Evolutionary conservation across 2,113 vertebrate species (phyloP).

Genomic region (Sigmodon hispidus): DNA sequence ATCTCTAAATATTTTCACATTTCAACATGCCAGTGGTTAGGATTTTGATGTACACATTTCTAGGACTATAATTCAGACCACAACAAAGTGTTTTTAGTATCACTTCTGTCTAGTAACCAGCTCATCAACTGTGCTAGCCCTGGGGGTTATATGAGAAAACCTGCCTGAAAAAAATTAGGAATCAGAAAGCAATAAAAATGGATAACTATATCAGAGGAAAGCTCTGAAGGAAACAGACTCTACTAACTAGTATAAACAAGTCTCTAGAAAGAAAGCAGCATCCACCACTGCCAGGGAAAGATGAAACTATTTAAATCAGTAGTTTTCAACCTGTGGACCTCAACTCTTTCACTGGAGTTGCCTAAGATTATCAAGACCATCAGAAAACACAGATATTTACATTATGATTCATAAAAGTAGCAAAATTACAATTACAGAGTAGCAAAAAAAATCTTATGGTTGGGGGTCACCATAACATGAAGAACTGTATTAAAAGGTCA

Average conservation of each 20-base stretch:
- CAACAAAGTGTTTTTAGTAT: neutral
- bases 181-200: neutral
- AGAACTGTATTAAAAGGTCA: neutral
- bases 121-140: neutral
- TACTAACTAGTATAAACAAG: neutral
- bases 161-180: neutral
- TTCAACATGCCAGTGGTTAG: neutral
- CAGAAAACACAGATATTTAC: neutral
- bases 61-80: neutral
- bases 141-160: neutral
- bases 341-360: neutral
- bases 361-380: neutral
- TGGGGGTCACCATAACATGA: neutral
- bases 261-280: neutral
- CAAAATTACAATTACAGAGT: neutral
- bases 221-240: neutral
- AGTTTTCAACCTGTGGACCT: neutral
- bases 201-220: neutral
- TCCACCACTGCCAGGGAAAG: neutral
- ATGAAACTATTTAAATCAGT: neutral
- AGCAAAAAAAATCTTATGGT: neutral
- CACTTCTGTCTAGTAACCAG: neutral
- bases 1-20: neutral
- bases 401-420: neutral
- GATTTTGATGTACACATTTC: neutral